Conservation (phyloP, 1,140 invertebrate species). For the Zaprionus nigranus region DNA sequence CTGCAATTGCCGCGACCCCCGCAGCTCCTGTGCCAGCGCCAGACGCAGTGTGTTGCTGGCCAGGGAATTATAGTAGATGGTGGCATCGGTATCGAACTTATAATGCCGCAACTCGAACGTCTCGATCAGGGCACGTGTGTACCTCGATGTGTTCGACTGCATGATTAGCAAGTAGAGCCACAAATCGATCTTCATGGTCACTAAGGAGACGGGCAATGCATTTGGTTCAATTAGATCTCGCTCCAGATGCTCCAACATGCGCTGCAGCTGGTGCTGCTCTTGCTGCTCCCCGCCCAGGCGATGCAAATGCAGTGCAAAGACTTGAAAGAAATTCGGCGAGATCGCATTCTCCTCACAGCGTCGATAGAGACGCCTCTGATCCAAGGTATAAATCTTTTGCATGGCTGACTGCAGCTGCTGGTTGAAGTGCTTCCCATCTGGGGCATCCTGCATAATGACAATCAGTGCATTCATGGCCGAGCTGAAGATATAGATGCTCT, state of each 20-base stretch:
- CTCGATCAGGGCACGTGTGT: slow-evolving; percentile 10
- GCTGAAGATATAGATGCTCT: slow-evolving; percentile 85
- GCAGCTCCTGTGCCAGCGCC: slow-evolving; percentile 11
- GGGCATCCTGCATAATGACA: slow-evolving; percentile 31
- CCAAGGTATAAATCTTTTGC: slow-evolving; percentile 11
- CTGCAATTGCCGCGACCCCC: slow-evolving; percentile 18
- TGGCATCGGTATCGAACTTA: slow-evolving; percentile 41
- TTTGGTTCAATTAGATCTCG: not conserved
- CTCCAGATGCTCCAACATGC: slow-evolving; percentile 34
- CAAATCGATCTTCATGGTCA: slow-evolving; percentile 39
- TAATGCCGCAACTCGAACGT: slow-evolving; percentile 53
- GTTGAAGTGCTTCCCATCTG: not conserved
- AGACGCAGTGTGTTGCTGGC: not conserved
- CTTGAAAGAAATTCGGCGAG: slow-evolving; percentile 34
- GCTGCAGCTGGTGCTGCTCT: not conserved
- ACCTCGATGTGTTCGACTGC: not conserved
- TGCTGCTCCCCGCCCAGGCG: slow-evolving; percentile 29
- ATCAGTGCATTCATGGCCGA: slow-evolving; percentile 44
- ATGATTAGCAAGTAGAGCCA: slow-evolving; percentile 48
- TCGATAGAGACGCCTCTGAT: slow-evolving; percentile 23
- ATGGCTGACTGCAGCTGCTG: not conserved
- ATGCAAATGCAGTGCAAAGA: slow-evolving; percentile 60
- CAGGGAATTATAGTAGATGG: slow-evolving; percentile 15
- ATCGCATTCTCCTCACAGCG: slow-evolving; percentile 31
- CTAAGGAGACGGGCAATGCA: not conserved